phyloP scores from a whole-genome alignment of 92 coral and sea anemone genomes.

The Phenganax marumi region DNA sequence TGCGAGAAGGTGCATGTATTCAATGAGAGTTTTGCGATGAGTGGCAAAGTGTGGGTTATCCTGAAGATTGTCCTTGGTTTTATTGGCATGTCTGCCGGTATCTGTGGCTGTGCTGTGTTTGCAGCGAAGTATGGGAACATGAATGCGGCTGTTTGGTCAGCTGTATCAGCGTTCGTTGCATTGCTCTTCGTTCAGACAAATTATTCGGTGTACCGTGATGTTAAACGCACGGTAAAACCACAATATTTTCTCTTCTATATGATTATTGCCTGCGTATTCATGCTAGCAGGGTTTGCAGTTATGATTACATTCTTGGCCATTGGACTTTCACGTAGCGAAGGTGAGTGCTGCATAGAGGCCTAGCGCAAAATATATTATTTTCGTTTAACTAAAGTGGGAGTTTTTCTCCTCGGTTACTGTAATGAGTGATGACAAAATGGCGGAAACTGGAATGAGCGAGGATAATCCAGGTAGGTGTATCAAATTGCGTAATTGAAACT shows the following conservation, averaged over 20 bases:
- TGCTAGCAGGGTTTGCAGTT: background rate
- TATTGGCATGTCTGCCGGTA: conserved; percentile 4
- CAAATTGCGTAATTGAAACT: too few species aligned
- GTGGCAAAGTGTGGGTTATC: background rate
- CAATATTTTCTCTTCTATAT: background rate
- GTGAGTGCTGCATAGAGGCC: background rate
- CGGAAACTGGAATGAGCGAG: too few species aligned
- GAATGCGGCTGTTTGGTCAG: conserved; percentile 21
- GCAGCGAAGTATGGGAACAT: background rate
- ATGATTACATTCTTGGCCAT: conserved; percentile 20
- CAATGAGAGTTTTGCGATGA: background rate
- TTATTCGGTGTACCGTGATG: conserved; percentile 17
- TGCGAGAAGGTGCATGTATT: too few species aligned
- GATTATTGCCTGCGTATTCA: background rate
- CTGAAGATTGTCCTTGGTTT: conserved; percentile 16
- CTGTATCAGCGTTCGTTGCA: conserved; percentile 16
- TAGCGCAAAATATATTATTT: too few species aligned
- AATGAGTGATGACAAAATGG: too few species aligned
- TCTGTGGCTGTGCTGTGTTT: conserved; percentile 4
- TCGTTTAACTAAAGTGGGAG: too few species aligned
- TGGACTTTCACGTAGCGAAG: background rate
- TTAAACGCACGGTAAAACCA: background rate
- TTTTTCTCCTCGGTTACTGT: too few species aligned
- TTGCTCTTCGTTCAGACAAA: background rate
- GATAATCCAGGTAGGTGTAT: too few species aligned